Evolutionary conservation across 2,797 vertebrate species (phyloP).

Genomic region (Danio kyathit): DNA sequence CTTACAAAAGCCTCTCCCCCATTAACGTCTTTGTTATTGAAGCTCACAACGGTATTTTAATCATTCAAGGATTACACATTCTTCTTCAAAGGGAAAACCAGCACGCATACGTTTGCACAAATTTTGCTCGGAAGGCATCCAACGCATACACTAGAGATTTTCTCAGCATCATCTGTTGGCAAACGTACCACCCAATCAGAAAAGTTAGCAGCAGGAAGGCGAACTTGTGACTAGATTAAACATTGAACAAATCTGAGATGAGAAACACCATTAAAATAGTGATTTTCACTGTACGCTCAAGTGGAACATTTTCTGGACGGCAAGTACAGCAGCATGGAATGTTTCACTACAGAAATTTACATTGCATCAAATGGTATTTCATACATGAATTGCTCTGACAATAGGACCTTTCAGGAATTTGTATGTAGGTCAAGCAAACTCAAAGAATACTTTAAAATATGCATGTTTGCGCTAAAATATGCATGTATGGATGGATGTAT

Average conservation of each 20-base stretch:
- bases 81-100: constrained; percentile 50
- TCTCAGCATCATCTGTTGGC: constrained; percentile 39
- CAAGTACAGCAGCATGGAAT: neutral
- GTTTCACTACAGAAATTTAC: neutral
- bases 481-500: no score
- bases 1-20: constrained; percentile 46
- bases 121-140: constrained; percentile 41
- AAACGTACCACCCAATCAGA: constrained; percentile 9
- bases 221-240: constrained; percentile 19
- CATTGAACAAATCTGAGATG: neutral
- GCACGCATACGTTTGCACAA: constrained; percentile 45
- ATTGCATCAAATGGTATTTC: neutral
- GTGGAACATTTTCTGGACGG: neutral
- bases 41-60: constrained; percentile 53
- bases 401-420: no score
- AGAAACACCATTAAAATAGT: neutral
- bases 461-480: no score
- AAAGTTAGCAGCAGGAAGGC: neutral
- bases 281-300: neutral
- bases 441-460: no score
- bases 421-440: no score
- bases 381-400: no score
- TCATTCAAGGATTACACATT: constrained; percentile 61
- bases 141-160: constrained; percentile 43
- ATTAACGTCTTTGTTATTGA: constrained; percentile 52